Evolutionary conservation across 2,888 invertebrate genomes (phyloP), one percentile per base, ranked within the genome.

Genomic region (Octonoba sinensis): DNA sequence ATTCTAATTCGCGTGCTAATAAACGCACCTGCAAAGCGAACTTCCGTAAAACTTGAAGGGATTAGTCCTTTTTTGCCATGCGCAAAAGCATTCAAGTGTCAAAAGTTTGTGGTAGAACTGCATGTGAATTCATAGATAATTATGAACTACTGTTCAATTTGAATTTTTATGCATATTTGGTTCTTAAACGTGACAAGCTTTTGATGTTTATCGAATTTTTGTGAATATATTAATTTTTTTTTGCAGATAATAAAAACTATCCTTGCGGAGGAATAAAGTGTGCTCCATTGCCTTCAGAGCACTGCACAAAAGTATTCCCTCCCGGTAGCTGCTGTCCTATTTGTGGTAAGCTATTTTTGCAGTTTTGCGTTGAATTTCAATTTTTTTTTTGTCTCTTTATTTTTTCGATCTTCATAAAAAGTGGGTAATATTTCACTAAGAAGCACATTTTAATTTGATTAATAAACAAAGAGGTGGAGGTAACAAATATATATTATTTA

Each of bases 251-350:
- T 13, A 76, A 67, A 57, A 56, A 76, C 60, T 71, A 75, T 18
- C 56, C 77, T 72, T 95, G 95, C 87, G 91, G 92, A 44, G 90
- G 91, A 47, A 92, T 96, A 0, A 89, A 91, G 62, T 97, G 96
- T 87, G 92, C 93, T 0, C 90, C 91, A 0, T 88, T 93, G 6
- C 90, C 91, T 1, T 91, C 78, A 59, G 73, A 91, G 64, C 90
- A 92, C 82, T 96, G 96, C 87, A 89, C 92, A 0, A 93, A 93
- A 0, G 92, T 94, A 64, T 94, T 94, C 0, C 96, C 96, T 0
- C 96, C 96, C 0, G 96, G 96, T 0, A 94, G 95, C 0, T 97
- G 97, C 86, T 97, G 97, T 87, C 95, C 96, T 0, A 91, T 95
- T 84, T 97, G 97, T 88, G 95, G 89, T 89, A 86, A 86, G 87